phyloP scores from a whole-genome alignment of 2,797 vertebrate species.

The Sebastes oblongus region DNA sequence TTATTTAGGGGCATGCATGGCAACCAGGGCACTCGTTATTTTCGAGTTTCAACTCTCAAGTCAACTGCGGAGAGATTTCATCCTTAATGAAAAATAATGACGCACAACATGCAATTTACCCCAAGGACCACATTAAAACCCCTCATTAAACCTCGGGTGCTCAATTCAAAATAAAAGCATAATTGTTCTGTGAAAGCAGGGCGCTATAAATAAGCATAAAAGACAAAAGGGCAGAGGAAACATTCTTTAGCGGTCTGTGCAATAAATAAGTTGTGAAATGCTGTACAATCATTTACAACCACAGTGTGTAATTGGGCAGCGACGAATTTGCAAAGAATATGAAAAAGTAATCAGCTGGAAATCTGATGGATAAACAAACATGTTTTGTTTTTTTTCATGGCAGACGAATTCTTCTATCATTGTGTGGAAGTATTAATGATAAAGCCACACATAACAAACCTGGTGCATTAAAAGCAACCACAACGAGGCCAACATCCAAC shows the following conservation, averaged over 20 bases:
- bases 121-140: slow-evolving; percentile 29
- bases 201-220: slow-evolving; percentile 36
- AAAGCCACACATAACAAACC: not conserved
- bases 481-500: not conserved
- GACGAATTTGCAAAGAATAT: not conserved
- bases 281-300: not conserved
- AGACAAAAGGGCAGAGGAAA: slow-evolving; percentile 1
- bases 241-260: not conserved
- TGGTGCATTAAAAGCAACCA: not conserved
- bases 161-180: slow-evolving; percentile 37
- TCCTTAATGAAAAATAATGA: slow-evolving; percentile 22
- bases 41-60: not conserved
- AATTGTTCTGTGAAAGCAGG: slow-evolving; percentile 41
- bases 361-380: not conserved
- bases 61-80: not conserved
- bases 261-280: not conserved
- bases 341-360: not conserved
- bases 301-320: not conserved
- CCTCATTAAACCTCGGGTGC: slow-evolving; percentile 30
- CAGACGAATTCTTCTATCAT: not conserved
- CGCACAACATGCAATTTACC: slow-evolving; percentile 37
- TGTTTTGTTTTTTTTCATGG: too few relatives aligned
- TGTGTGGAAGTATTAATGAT: not conserved
- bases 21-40: not conserved
- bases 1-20: not conserved